Percentiles rank a stretch among this genome's conserved stretches.
phyloP scores from a whole-genome alignment of 2,113 vertebrate genomes.

The Laticauda laticaudata region DNA sequence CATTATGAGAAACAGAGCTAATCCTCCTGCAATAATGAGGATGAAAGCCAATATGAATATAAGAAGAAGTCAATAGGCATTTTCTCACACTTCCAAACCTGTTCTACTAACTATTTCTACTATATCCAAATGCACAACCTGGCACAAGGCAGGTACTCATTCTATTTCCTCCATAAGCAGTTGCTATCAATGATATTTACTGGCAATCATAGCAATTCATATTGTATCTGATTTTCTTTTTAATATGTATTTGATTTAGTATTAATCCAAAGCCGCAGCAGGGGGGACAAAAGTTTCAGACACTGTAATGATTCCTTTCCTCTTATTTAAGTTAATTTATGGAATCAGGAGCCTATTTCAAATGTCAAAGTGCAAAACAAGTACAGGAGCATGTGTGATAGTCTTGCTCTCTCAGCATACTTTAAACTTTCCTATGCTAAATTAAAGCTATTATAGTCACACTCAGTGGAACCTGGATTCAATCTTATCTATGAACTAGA shows the following conservation, averaged over 20 bases:
- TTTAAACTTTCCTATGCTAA: not conserved
- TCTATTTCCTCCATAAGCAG: slow-evolving; percentile 14
- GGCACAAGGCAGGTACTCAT: slow-evolving; percentile 8
- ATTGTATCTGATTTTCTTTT: not conserved
- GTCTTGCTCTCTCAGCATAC: not conserved
- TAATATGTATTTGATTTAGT: not conserved
- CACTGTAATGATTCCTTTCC: not conserved
- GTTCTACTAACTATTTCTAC: slow-evolving; percentile 15
- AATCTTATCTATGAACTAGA: not conserved
- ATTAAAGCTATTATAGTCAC: not conserved
- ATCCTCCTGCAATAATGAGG: slow-evolving; percentile 13
- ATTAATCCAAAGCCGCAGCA: not conserved
- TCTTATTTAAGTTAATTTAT: not conserved
- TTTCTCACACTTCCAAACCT: slow-evolving; percentile 40
- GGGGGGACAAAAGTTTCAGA: not conserved
- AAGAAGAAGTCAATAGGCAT: slow-evolving; percentile 4
- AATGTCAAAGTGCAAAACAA: not conserved
- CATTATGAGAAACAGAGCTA: not conserved
- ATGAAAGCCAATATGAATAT: slow-evolving; percentile 7
- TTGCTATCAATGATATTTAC: not conserved
- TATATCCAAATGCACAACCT: slow-evolving; percentile 9
- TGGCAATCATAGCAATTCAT: not conserved
- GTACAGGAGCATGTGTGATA: not conserved
- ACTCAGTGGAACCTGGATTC: not conserved
- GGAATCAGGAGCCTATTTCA: not conserved